These are phyloP conservation scores for Campopleginae sp. DNA, from an alignment of 2,888 invertebrate species.

Conservation along the genomic window DNA sequence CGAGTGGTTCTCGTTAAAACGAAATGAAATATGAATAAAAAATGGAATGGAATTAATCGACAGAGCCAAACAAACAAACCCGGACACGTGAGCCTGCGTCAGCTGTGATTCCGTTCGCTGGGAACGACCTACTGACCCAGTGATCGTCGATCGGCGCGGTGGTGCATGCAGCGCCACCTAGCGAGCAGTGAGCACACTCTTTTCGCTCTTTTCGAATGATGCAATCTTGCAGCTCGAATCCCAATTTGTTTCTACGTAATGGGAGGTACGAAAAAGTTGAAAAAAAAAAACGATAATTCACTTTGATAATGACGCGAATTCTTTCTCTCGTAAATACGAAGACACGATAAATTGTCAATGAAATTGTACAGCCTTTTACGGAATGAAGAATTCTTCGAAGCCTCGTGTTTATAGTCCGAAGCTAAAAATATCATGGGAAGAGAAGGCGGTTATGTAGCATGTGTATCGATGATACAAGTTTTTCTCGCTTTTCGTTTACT, in stretches of 20 bases:
- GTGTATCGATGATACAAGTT: conserved; percentile 19
- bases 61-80: not conserved
- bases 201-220: not conserved
- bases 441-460: conserved; percentile 5
- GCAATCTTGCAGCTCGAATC: not conserved
- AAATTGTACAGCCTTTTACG: not conserved
- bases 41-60: not conserved
- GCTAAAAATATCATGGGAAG: conserved; percentile 8
- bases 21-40: not conserved
- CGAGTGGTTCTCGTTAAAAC: not conserved
- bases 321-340: not conserved
- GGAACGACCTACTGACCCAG: conserved; percentile 33
- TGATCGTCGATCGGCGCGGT: not conserved
- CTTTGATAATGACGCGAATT: not conserved
- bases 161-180: not conserved
- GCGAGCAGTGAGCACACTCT: not conserved
- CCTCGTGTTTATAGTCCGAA: not conserved
- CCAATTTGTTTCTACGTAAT: not conserved
- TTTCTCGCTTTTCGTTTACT: conserved; percentile 6
- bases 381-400: conserved; percentile 5
- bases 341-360: not conserved
- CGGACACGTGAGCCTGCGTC: not conserved
- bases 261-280: not conserved
- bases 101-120: conserved; percentile 12
- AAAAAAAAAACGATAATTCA: not conserved